A percentile compares a stretch with the other conserved stretches of the same genome.
Evolutionary conservation across 2,888 invertebrate species (phyloP).

Genomic region (Scaptomyza tumidula): DNA sequence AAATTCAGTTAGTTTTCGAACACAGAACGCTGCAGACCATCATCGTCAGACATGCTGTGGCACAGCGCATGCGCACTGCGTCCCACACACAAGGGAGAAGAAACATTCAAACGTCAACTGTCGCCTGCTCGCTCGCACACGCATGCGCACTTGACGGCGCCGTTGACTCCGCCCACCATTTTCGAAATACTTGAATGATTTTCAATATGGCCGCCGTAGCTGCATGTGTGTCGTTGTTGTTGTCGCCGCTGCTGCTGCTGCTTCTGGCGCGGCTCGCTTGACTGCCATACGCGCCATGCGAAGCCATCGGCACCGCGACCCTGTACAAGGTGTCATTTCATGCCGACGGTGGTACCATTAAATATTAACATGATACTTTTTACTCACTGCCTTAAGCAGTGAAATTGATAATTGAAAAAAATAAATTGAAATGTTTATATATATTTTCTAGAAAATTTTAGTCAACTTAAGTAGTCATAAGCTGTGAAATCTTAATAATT

Average conservation of each 20-base stretch:
- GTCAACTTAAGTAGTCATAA: neutral
- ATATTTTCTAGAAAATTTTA: neutral
- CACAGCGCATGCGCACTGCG: constrained; percentile 61
- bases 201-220: constrained; percentile 83
- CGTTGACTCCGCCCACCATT: constrained; percentile 81
- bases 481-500: neutral
- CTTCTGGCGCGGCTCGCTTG: constrained; percentile 37
- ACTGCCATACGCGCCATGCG: constrained; percentile 59
- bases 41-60: constrained; percentile 21
- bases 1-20: constrained; percentile 68
- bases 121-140: constrained; percentile 61
- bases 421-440: neutral
- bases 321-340: constrained; percentile 23
- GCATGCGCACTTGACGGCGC: constrained; percentile 53
- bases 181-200: constrained; percentile 84
- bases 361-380: neutral
- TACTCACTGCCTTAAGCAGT: neutral
- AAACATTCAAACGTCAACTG: constrained; percentile 2
- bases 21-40: constrained; percentile 46
- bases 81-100: constrained; percentile 27
- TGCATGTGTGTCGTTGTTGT: constrained; percentile 26
- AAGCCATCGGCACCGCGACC: constrained; percentile 38
- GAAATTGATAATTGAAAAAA: neutral
- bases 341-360: constrained; percentile 58
- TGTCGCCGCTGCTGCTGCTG: constrained; percentile 14